These are phyloP conservation scores for Melanotus villosus DNA, from an alignment of 2,888 invertebrate genomes.

Conservation along the genomic window DNA sequence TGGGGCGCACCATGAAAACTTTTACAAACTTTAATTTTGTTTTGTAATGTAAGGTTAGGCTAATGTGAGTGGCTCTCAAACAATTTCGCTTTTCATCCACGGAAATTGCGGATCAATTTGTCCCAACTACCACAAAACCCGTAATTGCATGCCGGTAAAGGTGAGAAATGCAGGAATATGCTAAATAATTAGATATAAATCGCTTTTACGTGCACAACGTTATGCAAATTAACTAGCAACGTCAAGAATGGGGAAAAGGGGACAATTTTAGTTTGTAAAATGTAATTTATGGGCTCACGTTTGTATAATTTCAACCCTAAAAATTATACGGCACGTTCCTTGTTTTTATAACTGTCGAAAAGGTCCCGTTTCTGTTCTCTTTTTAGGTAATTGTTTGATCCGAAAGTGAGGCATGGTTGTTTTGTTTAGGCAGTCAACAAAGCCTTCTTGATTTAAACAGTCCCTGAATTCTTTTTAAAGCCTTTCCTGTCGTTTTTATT, in stretches of 20 bases:
- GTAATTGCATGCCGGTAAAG: conserved; percentile 49
- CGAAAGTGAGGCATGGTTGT: no score
- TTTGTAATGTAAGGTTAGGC: conserved; percentile 48
- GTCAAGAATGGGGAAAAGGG: neutral
- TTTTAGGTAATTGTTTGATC: no score
- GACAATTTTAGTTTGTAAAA: neutral
- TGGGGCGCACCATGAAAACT: conserved; percentile 28
- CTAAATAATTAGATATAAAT: conserved; percentile 50
- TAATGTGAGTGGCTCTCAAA: conserved; percentile 27
- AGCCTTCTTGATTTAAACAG: no score
- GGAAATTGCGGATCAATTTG: conserved; percentile 39
- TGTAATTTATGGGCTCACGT: conserved; percentile 9
- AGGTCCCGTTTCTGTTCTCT: no score
- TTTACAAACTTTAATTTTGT: conserved; percentile 52
- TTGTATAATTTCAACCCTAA: no score
- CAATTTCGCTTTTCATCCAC: conserved; percentile 13
- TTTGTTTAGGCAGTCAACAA: no score
- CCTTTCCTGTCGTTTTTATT: no score
- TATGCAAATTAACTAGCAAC: conserved; percentile 43
- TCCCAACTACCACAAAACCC: conserved; percentile 33
- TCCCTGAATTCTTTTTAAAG: no score
- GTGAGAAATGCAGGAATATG: conserved; percentile 50
- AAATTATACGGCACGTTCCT: no score
- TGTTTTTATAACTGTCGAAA: no score
- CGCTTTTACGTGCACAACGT: conserved; percentile 44